phyloP scores from a whole-genome alignment of 2,113 vertebrate species.

The Datnioides undecimradiatus region DNA sequence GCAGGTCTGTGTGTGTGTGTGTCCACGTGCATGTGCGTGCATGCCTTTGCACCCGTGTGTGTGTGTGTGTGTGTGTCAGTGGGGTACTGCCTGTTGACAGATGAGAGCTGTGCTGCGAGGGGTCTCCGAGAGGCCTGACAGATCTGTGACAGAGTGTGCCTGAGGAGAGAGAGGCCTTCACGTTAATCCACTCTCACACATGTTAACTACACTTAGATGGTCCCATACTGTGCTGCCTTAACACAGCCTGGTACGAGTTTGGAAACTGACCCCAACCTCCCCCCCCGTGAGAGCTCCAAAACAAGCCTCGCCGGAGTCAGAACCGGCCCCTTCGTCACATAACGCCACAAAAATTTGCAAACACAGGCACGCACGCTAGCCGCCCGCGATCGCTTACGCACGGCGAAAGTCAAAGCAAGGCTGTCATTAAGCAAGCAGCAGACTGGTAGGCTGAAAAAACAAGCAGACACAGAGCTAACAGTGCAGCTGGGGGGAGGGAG shows the following conservation, averaged over 20 bases:
- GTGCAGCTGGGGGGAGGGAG: conserved; percentile 22
- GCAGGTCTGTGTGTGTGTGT: conserved; percentile 8
- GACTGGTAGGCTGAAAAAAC: conserved; percentile 65
- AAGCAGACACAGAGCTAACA: conserved; percentile 62
- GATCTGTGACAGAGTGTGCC: conserved; percentile 68
- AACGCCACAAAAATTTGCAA: conserved; percentile 57
- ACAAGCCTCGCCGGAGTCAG: conserved; percentile 7
- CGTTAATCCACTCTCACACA: conserved; percentile 64
- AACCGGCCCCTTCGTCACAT: conserved; percentile 26
- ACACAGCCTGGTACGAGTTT: conserved; percentile 28
- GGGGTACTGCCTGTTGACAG: conserved; percentile 55
- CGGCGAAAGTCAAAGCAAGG: conserved; percentile 65
- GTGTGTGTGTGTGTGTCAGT: conserved; percentile 11
- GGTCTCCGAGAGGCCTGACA: conserved; percentile 61
- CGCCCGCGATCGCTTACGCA: conserved; percentile 58
- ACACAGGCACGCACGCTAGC: conserved; percentile 35
- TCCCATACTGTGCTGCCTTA: conserved; percentile 44
- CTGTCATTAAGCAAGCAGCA: conserved; percentile 74
- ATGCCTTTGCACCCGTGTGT: conserved; percentile 17
- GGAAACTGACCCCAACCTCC: background rate
- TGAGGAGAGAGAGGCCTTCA: conserved; percentile 55
- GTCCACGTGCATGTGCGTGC: conserved; percentile 12
- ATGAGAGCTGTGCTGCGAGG: conserved; percentile 54
- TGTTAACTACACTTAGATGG: conserved; percentile 58
- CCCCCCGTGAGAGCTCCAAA: conserved; percentile 22